Evolutionary conservation across 2,797 vertebrate genomes (phyloP).

Genomic region (Acanthurus lineatus): DNA sequence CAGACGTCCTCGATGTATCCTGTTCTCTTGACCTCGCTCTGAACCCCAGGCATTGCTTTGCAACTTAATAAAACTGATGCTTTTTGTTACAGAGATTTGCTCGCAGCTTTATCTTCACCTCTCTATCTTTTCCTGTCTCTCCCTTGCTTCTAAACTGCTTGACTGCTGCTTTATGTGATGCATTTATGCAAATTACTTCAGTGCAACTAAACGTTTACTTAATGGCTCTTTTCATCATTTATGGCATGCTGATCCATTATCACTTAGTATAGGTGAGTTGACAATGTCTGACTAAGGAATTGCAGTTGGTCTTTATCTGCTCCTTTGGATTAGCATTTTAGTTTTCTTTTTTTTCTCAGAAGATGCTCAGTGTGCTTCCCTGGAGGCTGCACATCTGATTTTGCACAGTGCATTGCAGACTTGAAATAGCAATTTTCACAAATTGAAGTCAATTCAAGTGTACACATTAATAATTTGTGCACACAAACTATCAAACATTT

Average conservation of each 20-base stretch:
- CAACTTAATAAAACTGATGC: constrained; percentile 50
- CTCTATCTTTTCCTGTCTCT: constrained; percentile 24
- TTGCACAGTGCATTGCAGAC: constrained; percentile 13
- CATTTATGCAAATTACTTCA: constrained; percentile 59
- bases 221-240: constrained; percentile 64
- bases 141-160: constrained; percentile 25
- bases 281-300: constrained; percentile 42
- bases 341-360: constrained; percentile 52
- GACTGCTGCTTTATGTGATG: constrained; percentile 59
- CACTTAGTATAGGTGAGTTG: constrained; percentile 42
- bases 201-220: constrained; percentile 58
- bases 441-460: constrained; percentile 29
- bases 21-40: constrained; percentile 66
- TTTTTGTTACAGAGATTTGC: constrained; percentile 46
- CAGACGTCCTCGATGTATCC: constrained; percentile 65
- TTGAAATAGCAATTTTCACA: constrained; percentile 19
- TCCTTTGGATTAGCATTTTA: constrained; percentile 43
- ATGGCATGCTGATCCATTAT: constrained; percentile 59
- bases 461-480: constrained; percentile 21
- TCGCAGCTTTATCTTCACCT: constrained; percentile 45
- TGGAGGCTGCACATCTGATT: constrained; percentile 18
- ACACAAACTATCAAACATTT: constrained; percentile 14
- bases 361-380: constrained; percentile 9
- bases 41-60: constrained; percentile 69
- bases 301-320: constrained; percentile 49